A percentile compares a stretch with the other conserved stretches of the same genome.
Conservation (phyloP, 1,140 invertebrate species). For the Hycleus cichorii region DNA sequence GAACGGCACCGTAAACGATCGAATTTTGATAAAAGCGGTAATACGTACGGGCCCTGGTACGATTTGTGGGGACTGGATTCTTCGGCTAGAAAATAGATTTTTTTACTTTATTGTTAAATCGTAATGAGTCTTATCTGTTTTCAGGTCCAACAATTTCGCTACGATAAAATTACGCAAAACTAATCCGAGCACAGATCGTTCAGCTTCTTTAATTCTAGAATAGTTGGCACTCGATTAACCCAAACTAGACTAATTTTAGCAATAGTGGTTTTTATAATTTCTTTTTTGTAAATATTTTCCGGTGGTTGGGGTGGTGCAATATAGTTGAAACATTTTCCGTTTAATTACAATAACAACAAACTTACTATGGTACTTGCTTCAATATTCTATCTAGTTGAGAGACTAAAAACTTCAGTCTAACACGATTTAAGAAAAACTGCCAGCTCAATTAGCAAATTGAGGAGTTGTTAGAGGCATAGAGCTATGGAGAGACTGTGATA, state of each 20-base stretch:
- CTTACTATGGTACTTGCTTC: slow-evolving; percentile 33
- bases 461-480: not conserved
- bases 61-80: slow-evolving; percentile 69
- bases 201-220: slow-evolving; percentile 59
- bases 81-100: slow-evolving; percentile 43
- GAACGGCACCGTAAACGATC: slow-evolving; percentile 41
- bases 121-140: slow-evolving; percentile 38
- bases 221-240: slow-evolving; percentile 15
- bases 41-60: slow-evolving; percentile 81
- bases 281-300: slow-evolving; percentile 7
- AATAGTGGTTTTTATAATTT: not conserved
- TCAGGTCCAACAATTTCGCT: slow-evolving; percentile 73
- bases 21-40: slow-evolving; percentile 50
- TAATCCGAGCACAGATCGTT: slow-evolving; percentile 71
- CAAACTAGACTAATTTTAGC: not conserved
- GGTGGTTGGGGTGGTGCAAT: slow-evolving; percentile 41
- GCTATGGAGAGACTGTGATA: slow-evolving; percentile 13
- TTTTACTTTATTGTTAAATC: slow-evolving; percentile 16
- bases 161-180: slow-evolving; percentile 81
- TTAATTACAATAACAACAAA: slow-evolving; percentile 24
- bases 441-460: slow-evolving; percentile 2
- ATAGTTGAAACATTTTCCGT: slow-evolving; percentile 9
- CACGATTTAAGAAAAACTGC: not conserved
- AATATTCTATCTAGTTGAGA: not conserved
- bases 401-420: too few species aligned